Evolutionary conservation across 2,888 invertebrate genomes (phyloP).

Genomic region (Leptopterna dolabrata): DNA sequence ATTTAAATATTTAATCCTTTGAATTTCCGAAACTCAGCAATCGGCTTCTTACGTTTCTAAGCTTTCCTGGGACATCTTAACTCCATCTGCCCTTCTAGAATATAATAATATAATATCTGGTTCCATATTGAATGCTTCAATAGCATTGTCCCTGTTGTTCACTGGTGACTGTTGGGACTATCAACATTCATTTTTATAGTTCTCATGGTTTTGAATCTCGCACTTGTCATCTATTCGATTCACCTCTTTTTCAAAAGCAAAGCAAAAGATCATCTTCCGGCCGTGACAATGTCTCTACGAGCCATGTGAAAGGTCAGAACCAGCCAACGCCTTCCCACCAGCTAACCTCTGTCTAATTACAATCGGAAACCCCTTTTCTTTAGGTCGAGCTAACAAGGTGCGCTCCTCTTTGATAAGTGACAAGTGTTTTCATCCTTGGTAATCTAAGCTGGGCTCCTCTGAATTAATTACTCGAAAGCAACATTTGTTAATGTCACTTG

Average conservation of each 20-base stretch:
- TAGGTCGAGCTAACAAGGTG: neutral
- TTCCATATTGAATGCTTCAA: too few species aligned
- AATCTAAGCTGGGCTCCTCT: neutral
- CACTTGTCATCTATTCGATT: too few species aligned
- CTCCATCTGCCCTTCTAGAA: too few species aligned
- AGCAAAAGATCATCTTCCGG: neutral
- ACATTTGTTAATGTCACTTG: constrained; percentile 51
- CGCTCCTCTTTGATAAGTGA: constrained; percentile 40
- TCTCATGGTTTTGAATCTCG: too few species aligned
- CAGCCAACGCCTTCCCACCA: neutral
- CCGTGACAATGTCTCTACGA: neutral
- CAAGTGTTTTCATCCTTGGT: constrained; percentile 42
- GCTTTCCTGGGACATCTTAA: too few species aligned
- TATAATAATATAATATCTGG: too few species aligned
- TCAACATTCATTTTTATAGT: too few species aligned
- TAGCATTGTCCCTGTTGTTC: too few species aligned
- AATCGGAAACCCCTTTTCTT: neutral
- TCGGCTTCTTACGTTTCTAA: too few species aligned
- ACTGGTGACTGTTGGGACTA: too few species aligned
- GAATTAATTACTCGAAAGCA: constrained; percentile 36
- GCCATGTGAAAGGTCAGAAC: neutral
- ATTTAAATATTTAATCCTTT: too few species aligned
- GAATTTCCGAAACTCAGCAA: too few species aligned
- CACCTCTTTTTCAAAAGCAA: neutral
- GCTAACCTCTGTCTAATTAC: neutral